Evolutionary conservation across 2,797 vertebrate genomes (phyloP).

Genomic region (Anisognathus igniventris): DNA sequence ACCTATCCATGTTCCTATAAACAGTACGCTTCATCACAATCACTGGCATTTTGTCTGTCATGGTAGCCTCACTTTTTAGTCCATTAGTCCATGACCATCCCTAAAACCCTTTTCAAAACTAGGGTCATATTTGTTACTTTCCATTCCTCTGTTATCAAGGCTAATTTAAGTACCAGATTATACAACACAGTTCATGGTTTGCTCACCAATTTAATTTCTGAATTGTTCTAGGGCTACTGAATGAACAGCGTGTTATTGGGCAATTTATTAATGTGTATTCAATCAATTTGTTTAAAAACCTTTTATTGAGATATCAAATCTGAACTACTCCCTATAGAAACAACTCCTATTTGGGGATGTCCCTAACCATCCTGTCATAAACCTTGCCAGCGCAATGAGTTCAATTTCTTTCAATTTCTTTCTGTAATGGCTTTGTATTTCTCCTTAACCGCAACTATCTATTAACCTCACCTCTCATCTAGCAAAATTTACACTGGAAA

Average conservation of each 20-base stretch:
- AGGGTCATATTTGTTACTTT: not conserved
- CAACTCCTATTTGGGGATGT: not conserved
- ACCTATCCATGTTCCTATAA: not conserved
- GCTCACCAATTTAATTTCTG: not conserved
- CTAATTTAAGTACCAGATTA: not conserved
- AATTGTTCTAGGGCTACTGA: not conserved
- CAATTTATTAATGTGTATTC: not conserved
- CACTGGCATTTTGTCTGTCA: not conserved
- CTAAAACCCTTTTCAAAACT: not conserved
- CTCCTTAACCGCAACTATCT: not conserved
- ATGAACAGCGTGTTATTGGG: not conserved
- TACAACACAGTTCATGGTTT: not conserved
- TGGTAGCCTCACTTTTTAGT: not conserved
- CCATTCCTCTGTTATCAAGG: not conserved
- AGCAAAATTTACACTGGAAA: not conserved
- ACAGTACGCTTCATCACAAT: not conserved
- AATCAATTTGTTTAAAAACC: not conserved
- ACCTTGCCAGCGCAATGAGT: not conserved
- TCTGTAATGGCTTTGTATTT: not conserved
- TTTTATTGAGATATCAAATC: not conserved
- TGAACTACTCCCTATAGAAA: not conserved
- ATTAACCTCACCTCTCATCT: not conserved
- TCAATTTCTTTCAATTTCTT: not conserved
- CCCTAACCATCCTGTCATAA: not conserved
- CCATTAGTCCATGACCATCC: not conserved